These are phyloP conservation scores for Dipodomys ordii DNA, from an alignment of 2,113 vertebrate genomes.

Conservation along the genomic window DNA sequence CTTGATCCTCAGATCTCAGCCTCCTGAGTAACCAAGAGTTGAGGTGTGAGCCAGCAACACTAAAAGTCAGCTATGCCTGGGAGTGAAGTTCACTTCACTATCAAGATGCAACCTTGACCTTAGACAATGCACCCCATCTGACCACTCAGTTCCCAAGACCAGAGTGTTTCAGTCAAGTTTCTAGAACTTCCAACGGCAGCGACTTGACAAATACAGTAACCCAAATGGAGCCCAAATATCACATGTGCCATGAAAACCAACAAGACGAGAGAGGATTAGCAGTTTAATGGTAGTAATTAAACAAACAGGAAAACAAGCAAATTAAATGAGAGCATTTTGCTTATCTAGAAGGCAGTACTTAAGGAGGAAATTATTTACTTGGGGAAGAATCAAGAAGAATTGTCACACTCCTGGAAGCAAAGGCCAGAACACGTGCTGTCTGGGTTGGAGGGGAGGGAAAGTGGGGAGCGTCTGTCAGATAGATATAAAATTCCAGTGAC, in stretches of 20 bases:
- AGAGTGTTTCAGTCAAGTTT: not conserved
- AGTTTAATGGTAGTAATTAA: slow-evolving; percentile 79
- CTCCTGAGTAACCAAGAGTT: no score
- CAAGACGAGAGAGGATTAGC: slow-evolving; percentile 48
- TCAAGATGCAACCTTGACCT: rapidly evolving
- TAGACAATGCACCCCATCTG: not conserved
- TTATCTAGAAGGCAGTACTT: slow-evolving; percentile 77
- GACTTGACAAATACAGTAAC: slow-evolving; percentile 38
- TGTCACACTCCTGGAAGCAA: not conserved
- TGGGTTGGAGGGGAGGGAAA: not conserved
- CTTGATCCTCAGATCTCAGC: no score
- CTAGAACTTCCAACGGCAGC: not conserved
- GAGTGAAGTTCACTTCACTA: not conserved
- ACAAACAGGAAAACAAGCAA: slow-evolving; percentile 71
- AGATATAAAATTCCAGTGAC: not conserved
- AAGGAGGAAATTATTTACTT: slow-evolving; percentile 70
- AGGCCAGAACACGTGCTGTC: not conserved
- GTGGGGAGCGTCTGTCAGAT: not conserved
- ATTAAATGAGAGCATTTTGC: slow-evolving; percentile 71
- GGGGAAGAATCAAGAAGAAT: not conserved
- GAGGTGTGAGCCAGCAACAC: not conserved
- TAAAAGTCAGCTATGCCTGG: no score
- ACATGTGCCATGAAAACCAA: slow-evolving; percentile 6
- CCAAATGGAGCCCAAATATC: slow-evolving; percentile 46
- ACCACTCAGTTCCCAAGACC: not conserved